A percentile compares a stretch with the other conserved stretches of the same genome.
Conservation (phyloP, 1,140 invertebrate species). For the Drosophila pruinosa region DNA sequence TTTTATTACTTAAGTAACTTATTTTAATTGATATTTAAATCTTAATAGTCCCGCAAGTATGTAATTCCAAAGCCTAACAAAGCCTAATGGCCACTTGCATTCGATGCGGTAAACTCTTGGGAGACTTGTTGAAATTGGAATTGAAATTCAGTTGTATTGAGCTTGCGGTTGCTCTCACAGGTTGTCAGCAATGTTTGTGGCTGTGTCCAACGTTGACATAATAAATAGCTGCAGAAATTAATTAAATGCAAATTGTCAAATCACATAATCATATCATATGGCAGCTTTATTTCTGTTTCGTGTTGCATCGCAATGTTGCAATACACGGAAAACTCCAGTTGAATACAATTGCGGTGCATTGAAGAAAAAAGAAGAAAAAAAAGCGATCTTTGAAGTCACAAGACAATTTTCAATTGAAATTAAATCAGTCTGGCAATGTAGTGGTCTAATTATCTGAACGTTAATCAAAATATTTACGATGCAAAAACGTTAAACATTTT, state of each 20-base stretch:
- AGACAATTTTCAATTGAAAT: slow-evolving; percentile 35
- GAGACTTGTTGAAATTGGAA: slow-evolving; percentile 33
- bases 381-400: slow-evolving; percentile 1
- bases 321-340: slow-evolving; percentile 52
- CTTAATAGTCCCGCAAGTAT: slow-evolving; percentile 1
- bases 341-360: slow-evolving; percentile 1
- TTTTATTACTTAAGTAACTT: background rate
- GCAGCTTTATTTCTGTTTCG: slow-evolving; percentile 41
- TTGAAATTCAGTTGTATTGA: slow-evolving; percentile 30
- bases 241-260: slow-evolving; percentile 80
- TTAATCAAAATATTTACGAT: slow-evolving; percentile 68
- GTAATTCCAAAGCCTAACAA: slow-evolving; percentile 43
- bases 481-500: slow-evolving; percentile 60
- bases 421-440: slow-evolving; percentile 3
- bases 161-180: slow-evolving; percentile 19
- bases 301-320: background rate
- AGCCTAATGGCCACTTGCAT: slow-evolving; percentile 58
- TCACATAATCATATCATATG: slow-evolving; percentile 79
- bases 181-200: slow-evolving; percentile 40
- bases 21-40: slow-evolving; percentile 3
- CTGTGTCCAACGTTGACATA: slow-evolving; percentile 61
- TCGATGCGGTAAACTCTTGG: slow-evolving; percentile 56
- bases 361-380: background rate
- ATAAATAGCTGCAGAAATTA: slow-evolving; percentile 78
- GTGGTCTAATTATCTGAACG: slow-evolving; percentile 54